Evolutionary conservation across 2,888 invertebrate species (phyloP), one percentile per base, ranked within the genome.

Genomic region (Onchidella celtica): DNA sequence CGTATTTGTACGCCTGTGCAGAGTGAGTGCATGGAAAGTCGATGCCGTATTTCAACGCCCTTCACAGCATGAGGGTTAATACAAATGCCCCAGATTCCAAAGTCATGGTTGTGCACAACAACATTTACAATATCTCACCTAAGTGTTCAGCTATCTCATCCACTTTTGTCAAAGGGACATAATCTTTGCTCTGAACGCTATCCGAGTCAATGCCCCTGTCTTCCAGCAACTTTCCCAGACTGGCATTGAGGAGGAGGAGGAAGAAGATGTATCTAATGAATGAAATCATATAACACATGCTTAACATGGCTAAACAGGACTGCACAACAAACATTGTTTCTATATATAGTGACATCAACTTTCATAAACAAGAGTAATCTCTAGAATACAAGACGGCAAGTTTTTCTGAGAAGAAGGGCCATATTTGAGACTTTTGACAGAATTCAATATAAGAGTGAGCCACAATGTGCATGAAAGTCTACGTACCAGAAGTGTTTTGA

Each of bases 241-340:
- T 91, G 24, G 87, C 91, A 81, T 84, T 83, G 27, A 87, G 57
- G 34, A 93, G 57, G 34, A 94, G 79, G 24, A 94, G 87, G 36
- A 91, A 88, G 83, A 86, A 89, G 3, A 80, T 85, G 82, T 89
- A 90, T 74, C 91, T 91, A 83, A 34, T 88, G 68, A 90, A 83
- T 38, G 86, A 69, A 55, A 69, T 59, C 59, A n/a, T 17, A 4
- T 17, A 11, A 17, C 17, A 47, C 9, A 11, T 47, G 47, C 17
- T 6, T 47, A 47, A 47, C 47, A 47, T 47, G 47, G 47, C 47
- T 17, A 47, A 47, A 47, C 47, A n/a, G n/a, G n/a, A n/a, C n/a
- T n/a, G n/a, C 47, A 47, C 17, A 11, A 47, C 47, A 6, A 6
- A 11, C 17, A 47, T 47, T 47, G 47, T 47, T 17, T 47, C 47